Base-by-base conservation (phyloP, 2,113 vertebrate species). In the Ibidorhyncha struthersii region DNA sequence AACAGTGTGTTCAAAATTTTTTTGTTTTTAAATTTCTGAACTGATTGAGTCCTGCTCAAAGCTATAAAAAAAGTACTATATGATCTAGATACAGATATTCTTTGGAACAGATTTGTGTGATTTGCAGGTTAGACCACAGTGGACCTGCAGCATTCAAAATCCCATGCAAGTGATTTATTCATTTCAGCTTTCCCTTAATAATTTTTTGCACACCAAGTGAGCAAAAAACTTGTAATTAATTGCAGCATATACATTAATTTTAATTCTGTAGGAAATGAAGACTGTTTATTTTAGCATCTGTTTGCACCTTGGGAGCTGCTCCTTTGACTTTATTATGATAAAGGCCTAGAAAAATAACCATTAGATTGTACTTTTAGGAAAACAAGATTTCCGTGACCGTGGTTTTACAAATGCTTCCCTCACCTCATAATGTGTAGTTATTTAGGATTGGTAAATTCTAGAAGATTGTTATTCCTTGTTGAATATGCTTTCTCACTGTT, bases 31-130 rank as follows among this genome's bases (percentile, higher is more conserved):
- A 27, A 38, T 70, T 81, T 89, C 30, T 62, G 4, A 80, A 59
- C 5, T 29, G 23, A 34, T 66, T 89, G 22, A 34, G 25, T 62
- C 6, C 11, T 76, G 22, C 38, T 71, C 8, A 49, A 30, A 49
- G 8, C 52, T 71, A 27, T 56, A 32, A 55, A 72, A 72, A 11
- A 2, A 1, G 5, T 49, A 4, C 52, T 63, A 0, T 41, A 3
- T 58, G 30, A 55, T 29, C 12, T 26, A 62, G 50, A 12, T 50
- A 16, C 6, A 56, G 30, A 26, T 71, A 8, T 34, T 62, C 32
- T 61, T 93, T 78, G 16, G 9, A 63, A 4, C 0, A 1, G 15
- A 59, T 32, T 66, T 38, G 13, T 26, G 29, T 17, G 14, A 30
- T 77, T 77, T 77, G 22, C 4, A 5, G 50, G 36, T 43, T 30